Conservation (phyloP, 2,797 vertebrate genomes). For the Hemitrygon akajei region DNA sequence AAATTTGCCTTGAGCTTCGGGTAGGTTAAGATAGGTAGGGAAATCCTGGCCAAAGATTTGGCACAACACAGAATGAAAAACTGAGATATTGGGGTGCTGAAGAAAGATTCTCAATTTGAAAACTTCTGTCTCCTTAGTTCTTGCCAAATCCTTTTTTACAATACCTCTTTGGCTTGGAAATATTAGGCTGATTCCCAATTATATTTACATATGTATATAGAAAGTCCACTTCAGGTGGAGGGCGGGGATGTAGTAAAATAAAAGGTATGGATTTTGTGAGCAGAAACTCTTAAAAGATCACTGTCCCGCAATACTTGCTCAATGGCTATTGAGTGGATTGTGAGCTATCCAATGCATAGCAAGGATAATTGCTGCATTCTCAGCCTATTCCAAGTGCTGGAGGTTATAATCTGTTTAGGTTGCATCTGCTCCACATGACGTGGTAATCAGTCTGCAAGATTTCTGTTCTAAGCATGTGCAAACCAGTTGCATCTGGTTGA, state of each 20-base stretch:
- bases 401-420: background rate
- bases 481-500: background rate
- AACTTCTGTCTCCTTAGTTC: no score
- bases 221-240: no score
- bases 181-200: background rate
- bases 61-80: no score
- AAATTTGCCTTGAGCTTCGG: no score
- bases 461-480: background rate
- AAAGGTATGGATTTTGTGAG: background rate
- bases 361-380: constrained; percentile 16
- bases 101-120: no score
- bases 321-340: constrained; percentile 2
- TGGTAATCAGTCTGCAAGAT: background rate
- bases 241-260: background rate
- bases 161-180: background rate
- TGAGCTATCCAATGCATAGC: constrained; percentile 4
- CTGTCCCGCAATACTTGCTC: background rate
- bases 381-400: constrained; percentile 6
- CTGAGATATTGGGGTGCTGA: no score
- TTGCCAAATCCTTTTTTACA: no score
- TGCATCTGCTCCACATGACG: constrained; percentile 9
- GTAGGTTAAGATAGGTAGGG: no score
- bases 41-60: no score
- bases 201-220: background rate
- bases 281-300: background rate